Evolutionary conservation across 2,797 vertebrate genomes (phyloP), one percentile per base, ranked within the genome.

Genomic region (Schizopygopsis pylzovi): DNA sequence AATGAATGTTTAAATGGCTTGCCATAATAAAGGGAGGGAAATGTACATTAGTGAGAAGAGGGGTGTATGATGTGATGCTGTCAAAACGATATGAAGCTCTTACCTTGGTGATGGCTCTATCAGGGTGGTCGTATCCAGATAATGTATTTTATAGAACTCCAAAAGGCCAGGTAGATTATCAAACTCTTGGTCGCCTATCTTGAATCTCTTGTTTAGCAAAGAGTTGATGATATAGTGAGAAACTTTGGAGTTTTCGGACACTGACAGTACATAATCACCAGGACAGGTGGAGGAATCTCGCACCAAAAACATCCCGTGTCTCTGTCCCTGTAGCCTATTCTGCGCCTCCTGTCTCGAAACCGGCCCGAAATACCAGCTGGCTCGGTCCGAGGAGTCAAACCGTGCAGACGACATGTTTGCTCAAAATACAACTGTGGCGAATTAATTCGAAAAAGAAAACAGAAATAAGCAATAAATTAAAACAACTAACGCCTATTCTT

Each of bases 221-320:
- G 97, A 99, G 94, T 99, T 99, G 91, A 99, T 99, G 92, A 99
- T 99, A 95, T 99, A 99, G 95, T 99, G 98, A 41, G 98, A 99
- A 78, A 99, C 98, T 85, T 97, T 97, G 87, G 97, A 97, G 95
- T 99, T 99, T 91, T 99, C 98, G 0, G 98, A 99, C 81, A 99
- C 98, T 0, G 98, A 99, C 88, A 99, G 95, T 85, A 99, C 98
- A 89, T 99, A 99, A 93, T 99, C 98, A 1, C 98, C 98, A 0
- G 97, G 98, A 91, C 98, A 99, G 90, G 98, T 99, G 88, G 98
- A 98, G 13, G 98, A 99, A 92, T 99, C 98, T 85, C 98, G 96
- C 76, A 99, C 98, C 1, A 99, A 93, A 90, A 99, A 99, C 93
- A 97, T 95, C 79, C 98, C 98, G 79, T 98, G 98, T 86, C 97